Percentiles rank a stretch among this genome's conserved stretches.
These are phyloP conservation scores for Petaurus breviceps DNA, from an alignment of 2,113 vertebrate genomes.

Conservation along the genomic window DNA sequence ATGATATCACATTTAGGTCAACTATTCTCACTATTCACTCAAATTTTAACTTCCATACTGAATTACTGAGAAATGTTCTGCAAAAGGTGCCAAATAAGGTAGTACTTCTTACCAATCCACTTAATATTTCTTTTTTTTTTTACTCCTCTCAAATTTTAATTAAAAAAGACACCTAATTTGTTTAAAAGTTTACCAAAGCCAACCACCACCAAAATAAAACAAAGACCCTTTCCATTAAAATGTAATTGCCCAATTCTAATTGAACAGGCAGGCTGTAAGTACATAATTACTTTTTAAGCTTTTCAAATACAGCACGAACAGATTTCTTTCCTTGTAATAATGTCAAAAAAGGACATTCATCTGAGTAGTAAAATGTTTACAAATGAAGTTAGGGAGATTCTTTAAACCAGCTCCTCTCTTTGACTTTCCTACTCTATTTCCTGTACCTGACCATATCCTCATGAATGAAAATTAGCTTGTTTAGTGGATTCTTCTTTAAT, in stretches of 20 bases:
- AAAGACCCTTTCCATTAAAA: conserved; percentile 13
- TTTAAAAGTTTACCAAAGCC: conserved; percentile 8
- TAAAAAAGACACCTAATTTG: conserved; percentile 10
- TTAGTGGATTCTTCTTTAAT: conserved; percentile 60
- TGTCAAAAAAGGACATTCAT: conserved; percentile 36
- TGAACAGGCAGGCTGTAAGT: neutral
- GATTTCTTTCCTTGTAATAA: conserved; percentile 33
- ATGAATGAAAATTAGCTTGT: conserved; percentile 70
- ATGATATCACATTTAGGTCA: conserved; percentile 18
- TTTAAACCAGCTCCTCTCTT: conserved; percentile 38
- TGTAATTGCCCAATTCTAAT: neutral
- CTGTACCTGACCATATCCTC: conserved; percentile 17
- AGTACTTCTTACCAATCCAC: neutral
- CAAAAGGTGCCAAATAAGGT: conserved; percentile 43
- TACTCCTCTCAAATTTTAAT: conserved; percentile 36
- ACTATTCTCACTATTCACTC: neutral
- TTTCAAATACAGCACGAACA: neutral
- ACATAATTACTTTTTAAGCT: neutral
- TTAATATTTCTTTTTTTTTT: neutral
- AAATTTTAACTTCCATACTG: conserved; percentile 37
- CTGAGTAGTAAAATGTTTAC: conserved; percentile 66
- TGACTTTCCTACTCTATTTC: neutral
- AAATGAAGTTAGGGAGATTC: conserved; percentile 65
- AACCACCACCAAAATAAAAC: neutral
- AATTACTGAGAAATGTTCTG: conserved; percentile 25